A percentile compares a stretch with the other conserved stretches of the same genome.
Evolutionary conservation across 2,888 invertebrate genomes (phyloP).

Genomic region (Oxytorus armatus): DNA sequence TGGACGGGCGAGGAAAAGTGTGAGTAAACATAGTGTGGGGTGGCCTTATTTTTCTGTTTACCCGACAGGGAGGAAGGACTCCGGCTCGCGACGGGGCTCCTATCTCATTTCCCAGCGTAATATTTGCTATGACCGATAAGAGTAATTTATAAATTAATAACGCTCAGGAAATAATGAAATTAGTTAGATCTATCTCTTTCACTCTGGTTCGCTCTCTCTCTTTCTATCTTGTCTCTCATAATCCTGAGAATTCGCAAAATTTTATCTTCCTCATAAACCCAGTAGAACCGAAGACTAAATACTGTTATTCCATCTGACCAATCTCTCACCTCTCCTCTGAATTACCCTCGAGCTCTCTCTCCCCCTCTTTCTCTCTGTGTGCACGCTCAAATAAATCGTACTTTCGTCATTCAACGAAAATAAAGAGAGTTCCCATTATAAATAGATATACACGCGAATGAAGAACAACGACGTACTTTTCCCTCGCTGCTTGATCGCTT

Average conservation of each 20-base stretch:
- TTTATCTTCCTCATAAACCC: background rate
- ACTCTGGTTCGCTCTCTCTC: too few relatives aligned
- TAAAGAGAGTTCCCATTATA: conserved; percentile 30
- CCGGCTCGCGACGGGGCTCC: conserved; percentile 26
- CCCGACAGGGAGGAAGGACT: conserved; percentile 38
- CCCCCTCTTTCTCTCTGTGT: too few relatives aligned
- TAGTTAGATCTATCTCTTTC: conserved; percentile 5
- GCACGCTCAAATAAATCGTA: conserved; percentile 43
- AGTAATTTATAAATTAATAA: conserved; percentile 60
- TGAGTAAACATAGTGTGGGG: conserved; percentile 57
- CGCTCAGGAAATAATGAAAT: conserved; percentile 5
- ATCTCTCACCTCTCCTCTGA: conserved; percentile 8
- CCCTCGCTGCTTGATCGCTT: conserved; percentile 15
- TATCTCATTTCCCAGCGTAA: conserved; percentile 29
- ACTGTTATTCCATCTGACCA: conserved; percentile 27
- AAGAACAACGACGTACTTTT: background rate
- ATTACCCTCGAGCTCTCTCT: conserved; percentile 26
- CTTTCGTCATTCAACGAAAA: conserved; percentile 52
- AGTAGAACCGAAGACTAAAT: conserved; percentile 6
- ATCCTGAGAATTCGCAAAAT: conserved; percentile 11
- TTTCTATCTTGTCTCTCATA: background rate
- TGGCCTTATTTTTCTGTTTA: conserved; percentile 68
- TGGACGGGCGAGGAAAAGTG: conserved; percentile 40
- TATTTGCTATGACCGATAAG: conserved; percentile 37
- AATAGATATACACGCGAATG: background rate